phyloP scores from a whole-genome alignment of 1,140 invertebrate genomes.

The Solenopsis invicta region DNA sequence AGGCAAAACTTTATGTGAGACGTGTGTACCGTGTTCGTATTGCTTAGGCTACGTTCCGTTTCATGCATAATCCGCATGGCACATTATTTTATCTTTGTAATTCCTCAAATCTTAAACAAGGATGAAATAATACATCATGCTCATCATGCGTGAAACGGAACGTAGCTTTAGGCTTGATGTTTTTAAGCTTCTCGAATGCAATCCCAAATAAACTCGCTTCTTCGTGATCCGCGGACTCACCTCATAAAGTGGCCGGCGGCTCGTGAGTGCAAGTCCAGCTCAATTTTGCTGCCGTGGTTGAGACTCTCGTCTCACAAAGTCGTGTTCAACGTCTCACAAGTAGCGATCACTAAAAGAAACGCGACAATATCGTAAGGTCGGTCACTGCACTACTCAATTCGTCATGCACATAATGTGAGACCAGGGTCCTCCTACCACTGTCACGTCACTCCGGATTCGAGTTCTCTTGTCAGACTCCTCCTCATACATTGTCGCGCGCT shows the following conservation, averaged over 20 bases:
- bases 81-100: no score
- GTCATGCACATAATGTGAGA: constrained; percentile 42
- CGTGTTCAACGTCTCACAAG: neutral
- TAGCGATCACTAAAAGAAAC: neutral
- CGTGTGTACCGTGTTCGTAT: neutral
- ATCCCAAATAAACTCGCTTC: neutral
- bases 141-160: no score
- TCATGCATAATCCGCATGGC: no score
- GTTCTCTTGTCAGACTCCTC: neutral
- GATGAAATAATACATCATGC: no score
- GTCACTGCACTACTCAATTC: constrained; percentile 70
- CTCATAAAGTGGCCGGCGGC: constrained; percentile 87
- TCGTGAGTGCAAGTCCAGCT: constrained; percentile 86
- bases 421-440: constrained; percentile 2
- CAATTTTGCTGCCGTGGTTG: constrained; percentile 85
- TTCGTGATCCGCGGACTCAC: constrained; percentile 66
- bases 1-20: neutral
- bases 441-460: constrained; percentile 33
- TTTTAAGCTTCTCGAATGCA: neutral
- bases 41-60: neutral
- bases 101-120: no score
- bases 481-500: constrained; percentile 20
- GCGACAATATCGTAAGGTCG: constrained; percentile 26
- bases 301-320: constrained; percentile 80
- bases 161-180: no score